Evolutionary conservation across 2,797 vertebrate species (phyloP), one percentile per base, ranked within the genome.

Genomic region (Diplodus sargus): DNA sequence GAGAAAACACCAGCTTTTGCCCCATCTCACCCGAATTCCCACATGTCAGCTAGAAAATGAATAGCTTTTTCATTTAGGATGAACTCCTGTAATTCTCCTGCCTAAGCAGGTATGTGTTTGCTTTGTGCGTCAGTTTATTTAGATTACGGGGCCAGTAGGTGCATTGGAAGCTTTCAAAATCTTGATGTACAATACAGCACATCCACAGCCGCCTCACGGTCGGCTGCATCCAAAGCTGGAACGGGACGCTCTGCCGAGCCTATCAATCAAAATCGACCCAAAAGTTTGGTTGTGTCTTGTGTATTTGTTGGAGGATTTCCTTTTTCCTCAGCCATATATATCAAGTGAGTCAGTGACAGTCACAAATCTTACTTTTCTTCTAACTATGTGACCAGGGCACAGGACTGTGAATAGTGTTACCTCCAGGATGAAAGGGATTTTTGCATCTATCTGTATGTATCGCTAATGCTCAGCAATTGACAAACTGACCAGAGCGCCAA

Each of bases 71-170:
- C 14, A 61, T 45, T 63, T 69, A 53, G 22, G 64, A 61, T 75
- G 8, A 56, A 34, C 30, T 30, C n/a, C 45, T n/a, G 4, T 30
- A 57, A 59, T 45, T 81, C 67, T 59, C 30, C 62, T 61, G 70
- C 59, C 60, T 25, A 9, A 67, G 74, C 74, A 76, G 63, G 63
- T 78, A 61, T 47, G 20, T 75, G 51, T 83, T 78, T 73, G 56
- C 75, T 74, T 83, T 58, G 30, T 69, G 18, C 3, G 0, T 59
- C 9, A 16, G 16, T 73, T 66, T 85, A 66, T 81, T 83, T 82
- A 70, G 57, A 80, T 57, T 74, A 28, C 61, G 1, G 9, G 42
- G 20, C 34, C 48, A 49, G 59, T 70, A 20, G 63, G 64, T 49
- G 28, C 20, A 28, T 39, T 39, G 23, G 13, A 56, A 70, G 52